Conservation (phyloP, 2,797 vertebrate species). For the Sternotherus odoratus region DNA sequence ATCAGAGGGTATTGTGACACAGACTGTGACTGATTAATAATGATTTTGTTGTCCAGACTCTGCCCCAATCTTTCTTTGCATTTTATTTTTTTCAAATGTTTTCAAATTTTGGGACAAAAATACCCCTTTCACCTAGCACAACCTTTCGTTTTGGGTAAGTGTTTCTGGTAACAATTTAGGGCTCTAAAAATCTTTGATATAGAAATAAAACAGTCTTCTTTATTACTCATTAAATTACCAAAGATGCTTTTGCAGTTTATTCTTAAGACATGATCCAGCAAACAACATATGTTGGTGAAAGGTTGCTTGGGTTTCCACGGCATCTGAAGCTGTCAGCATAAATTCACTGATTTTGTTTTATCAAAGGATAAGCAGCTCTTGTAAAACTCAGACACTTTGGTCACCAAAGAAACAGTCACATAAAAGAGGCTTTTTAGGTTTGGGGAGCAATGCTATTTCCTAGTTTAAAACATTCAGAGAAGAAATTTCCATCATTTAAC, state of each 20-base stretch:
- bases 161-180: constrained; percentile 66
- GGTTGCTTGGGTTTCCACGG: constrained; percentile 64
- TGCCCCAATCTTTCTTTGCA: constrained; percentile 8
- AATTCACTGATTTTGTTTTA: constrained; percentile 70
- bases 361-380: constrained; percentile 64
- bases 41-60: not conserved
- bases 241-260: constrained; percentile 54
- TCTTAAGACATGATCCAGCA: constrained; percentile 53
- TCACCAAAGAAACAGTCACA: constrained; percentile 59
- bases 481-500: constrained; percentile 52
- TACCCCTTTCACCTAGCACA: constrained; percentile 44
- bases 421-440: constrained; percentile 63
- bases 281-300: constrained; percentile 44
- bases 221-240: constrained; percentile 69
- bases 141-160: constrained; percentile 68
- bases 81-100: constrained; percentile 57
- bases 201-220: not conserved
- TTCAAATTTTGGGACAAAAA: constrained; percentile 58
- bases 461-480: constrained; percentile 58
- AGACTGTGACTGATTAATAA: constrained; percentile 37
- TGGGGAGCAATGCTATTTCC: constrained; percentile 44
- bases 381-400: constrained; percentile 64
- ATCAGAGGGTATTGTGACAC: constrained; percentile 29
- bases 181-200: constrained; percentile 56
- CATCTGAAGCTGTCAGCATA: constrained; percentile 64